phyloP scores from a whole-genome alignment of 2,113 vertebrate genomes.

The Channa argus region DNA sequence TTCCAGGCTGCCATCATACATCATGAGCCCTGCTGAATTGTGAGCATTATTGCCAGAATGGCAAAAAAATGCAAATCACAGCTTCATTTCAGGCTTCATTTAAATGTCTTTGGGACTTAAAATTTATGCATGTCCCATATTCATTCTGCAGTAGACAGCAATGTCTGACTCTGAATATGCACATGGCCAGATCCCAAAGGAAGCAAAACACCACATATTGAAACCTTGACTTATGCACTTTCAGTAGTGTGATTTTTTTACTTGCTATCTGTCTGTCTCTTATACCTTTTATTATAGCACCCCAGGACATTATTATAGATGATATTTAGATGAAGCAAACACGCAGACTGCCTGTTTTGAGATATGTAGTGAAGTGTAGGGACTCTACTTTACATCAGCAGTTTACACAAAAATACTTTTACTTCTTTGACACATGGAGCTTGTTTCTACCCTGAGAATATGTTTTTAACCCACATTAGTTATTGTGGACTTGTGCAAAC shows the following conservation, averaged over 20 bases:
- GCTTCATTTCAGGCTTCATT: slow-evolving; percentile 26
- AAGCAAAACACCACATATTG: slow-evolving; percentile 37
- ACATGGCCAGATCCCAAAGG: slow-evolving; percentile 53
- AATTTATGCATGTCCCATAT: background rate
- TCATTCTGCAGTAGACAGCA: slow-evolving; percentile 30
- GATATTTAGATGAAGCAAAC: slow-evolving; percentile 44
- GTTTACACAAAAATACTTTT: no score
- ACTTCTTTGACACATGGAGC: no score
- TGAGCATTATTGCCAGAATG: slow-evolving; percentile 50
- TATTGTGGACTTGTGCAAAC: no score
- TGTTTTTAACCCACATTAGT: no score
- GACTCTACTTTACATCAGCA: no score
- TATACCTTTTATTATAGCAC: slow-evolving; percentile 38
- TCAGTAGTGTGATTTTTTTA: slow-evolving; percentile 31
- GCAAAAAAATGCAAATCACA: slow-evolving; percentile 59
- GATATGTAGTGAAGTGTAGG: slow-evolving; percentile 8
- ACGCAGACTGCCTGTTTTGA: slow-evolving; percentile 44
- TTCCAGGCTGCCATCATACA: slow-evolving; percentile 31
- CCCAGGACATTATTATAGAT: slow-evolving; percentile 34
- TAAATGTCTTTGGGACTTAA: slow-evolving; percentile 12
- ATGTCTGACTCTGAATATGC: slow-evolving; percentile 48
- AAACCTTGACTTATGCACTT: slow-evolving; percentile 47
- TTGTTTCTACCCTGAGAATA: slow-evolving; percentile 2
- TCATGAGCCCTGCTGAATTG: slow-evolving; percentile 45
- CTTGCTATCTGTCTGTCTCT: slow-evolving; percentile 28